Base-by-base conservation (phyloP, 1,140 invertebrate species). In the Triops cancriformis region DNA sequence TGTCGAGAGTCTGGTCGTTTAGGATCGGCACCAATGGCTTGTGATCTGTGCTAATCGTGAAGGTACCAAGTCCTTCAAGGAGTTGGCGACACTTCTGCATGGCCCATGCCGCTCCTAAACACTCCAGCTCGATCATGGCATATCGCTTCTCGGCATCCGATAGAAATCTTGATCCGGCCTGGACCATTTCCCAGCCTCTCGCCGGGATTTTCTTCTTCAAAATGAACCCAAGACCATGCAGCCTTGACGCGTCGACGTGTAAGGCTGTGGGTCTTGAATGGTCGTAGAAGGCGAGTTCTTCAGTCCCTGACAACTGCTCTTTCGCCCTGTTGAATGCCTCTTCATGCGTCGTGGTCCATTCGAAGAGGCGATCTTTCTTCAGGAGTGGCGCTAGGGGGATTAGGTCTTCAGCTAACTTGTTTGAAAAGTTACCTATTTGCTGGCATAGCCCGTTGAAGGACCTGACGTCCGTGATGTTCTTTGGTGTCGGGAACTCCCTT, bases 11-110 rank as follows among this genome's bases (percentile, higher is more conserved):
- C 10, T 41, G 27, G 1, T 72, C 23, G 72, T 77, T 79, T 0
- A 80, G 74, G 9, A 80, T 80, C 2, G 78, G 74, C 5, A 80
- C 26, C 37, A 79, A 5, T 1, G 79, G 78, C 72, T 77, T 79
- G 26, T 80, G 79, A 31, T 80, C 79, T n/a, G 76, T 77, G 4
- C 76, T 12, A 0, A 80, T 28, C 6, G 45, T 9, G 26, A 77
- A 80, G 14, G 78, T 37, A 7, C 23, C 74, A 23, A 75, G 41
- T 0, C 75, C 80, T 5, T 75, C 27, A 4, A 80, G 75, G 14
- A 76, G 76, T n/a, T 79, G 74, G 1, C 75, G 75, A 26, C 78
- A 77, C 72, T 77, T 79, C 28, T 28, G 26, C 73, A 74, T 74
- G 0, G 73, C 73, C 74, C 74, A 75, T 0, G 74, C 26, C 0